These are phyloP conservation scores for Pyrrhia umbra DNA, from an alignment of 2,888 invertebrate genomes.

Conservation along the genomic window DNA sequence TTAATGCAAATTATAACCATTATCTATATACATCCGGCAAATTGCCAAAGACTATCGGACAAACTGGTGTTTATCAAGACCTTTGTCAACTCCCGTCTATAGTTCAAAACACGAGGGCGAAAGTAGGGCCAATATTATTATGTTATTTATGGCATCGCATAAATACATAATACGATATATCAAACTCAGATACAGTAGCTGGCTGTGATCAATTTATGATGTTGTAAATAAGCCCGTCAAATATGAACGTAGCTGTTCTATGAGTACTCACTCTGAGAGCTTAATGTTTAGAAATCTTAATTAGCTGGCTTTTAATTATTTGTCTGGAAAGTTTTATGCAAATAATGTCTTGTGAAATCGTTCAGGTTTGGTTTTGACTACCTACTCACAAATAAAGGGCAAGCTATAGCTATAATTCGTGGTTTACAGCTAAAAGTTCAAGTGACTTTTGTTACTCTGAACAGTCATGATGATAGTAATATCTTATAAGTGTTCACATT, in stretches of 20 bases:
- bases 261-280: slow-evolving; percentile 38
- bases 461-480: slow-evolving; percentile 43
- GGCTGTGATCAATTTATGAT: slow-evolving; percentile 64
- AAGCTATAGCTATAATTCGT: slow-evolving; percentile 8
- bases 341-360: slow-evolving; percentile 28
- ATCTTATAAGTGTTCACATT: slow-evolving; percentile 43
- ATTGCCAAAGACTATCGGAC: slow-evolving; percentile 79
- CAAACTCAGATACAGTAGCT: slow-evolving; percentile 66
- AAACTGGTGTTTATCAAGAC: slow-evolving; percentile 79
- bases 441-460: slow-evolving; percentile 29
- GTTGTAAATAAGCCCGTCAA: slow-evolving; percentile 63
- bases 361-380: slow-evolving; percentile 28
- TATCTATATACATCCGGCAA: slow-evolving; percentile 83
- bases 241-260: slow-evolving; percentile 41
- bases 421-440: slow-evolving; percentile 6
- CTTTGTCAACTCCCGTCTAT: slow-evolving; percentile 74
- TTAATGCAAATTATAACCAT: slow-evolving; percentile 69
- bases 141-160: slow-evolving; percentile 70
- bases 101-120: slow-evolving; percentile 75
- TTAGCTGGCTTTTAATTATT: slow-evolving; percentile 46
- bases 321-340: slow-evolving; percentile 48
- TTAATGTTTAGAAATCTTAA: slow-evolving; percentile 55
- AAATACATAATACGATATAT: slow-evolving; percentile 67
- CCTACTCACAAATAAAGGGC: slow-evolving; percentile 11
- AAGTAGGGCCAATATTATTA: slow-evolving; percentile 73